phyloP scores from a whole-genome alignment of 2,113 vertebrate species.

The Mirounga angustirostris region DNA sequence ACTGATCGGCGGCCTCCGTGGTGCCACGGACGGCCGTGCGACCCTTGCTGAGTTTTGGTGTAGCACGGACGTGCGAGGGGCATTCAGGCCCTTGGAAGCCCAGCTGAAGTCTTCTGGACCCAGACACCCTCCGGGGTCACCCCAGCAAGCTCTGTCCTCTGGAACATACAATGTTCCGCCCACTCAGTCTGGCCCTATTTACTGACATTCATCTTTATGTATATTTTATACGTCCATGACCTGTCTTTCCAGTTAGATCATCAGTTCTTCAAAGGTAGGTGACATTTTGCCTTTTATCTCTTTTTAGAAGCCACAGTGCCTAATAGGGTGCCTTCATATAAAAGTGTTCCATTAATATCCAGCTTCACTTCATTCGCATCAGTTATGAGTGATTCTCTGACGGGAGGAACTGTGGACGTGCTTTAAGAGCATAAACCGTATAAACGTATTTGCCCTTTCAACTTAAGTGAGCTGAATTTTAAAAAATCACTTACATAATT shows the following conservation, averaged over 20 bases:
- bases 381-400: neutral
- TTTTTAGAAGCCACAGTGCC: neutral
- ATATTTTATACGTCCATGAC: neutral
- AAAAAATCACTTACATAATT: slow-evolving; percentile 22
- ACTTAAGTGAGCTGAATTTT: neutral
- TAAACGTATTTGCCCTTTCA: slow-evolving; percentile 31
- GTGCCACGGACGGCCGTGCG: neutral
- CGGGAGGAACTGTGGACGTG: neutral
- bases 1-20: rapidly evolving
- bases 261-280: slow-evolving; percentile 28
- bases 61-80: neutral
- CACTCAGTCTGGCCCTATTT: neutral
- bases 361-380: neutral
- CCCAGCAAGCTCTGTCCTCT: neutral
- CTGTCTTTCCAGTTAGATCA: slow-evolving; percentile 32
- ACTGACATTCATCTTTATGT: neutral
- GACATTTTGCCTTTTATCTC: neutral
- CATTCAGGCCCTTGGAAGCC: neutral
- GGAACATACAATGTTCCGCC: neutral
- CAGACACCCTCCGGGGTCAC: neutral
- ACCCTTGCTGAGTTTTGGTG: neutral
- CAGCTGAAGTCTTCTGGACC: neutral
- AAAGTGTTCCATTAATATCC: neutral
- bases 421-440: neutral
- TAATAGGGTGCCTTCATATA: neutral